Conservation (phyloP, 2,113 vertebrate species). For the Corydoras maculifer region DNA sequence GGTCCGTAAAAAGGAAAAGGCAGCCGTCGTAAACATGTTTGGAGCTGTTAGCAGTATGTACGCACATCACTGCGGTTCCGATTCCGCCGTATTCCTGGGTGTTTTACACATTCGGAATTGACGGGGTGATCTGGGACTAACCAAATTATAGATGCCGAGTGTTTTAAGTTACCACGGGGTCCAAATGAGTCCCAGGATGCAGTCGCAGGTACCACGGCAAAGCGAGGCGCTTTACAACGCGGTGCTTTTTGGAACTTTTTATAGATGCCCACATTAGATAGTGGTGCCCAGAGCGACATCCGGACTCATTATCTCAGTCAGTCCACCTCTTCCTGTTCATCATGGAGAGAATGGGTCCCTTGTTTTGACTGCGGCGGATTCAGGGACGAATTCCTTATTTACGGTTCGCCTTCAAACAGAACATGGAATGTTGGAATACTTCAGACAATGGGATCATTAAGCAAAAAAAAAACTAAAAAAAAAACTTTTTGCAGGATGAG, state of each 20-base stretch:
- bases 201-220: neutral
- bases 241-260: conserved; percentile 8
- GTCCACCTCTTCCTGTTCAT: conserved; percentile 33
- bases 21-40: neutral
- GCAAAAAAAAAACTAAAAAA: conserved; percentile 5
- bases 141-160: neutral
- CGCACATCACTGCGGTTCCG: neutral
- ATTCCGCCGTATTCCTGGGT: neutral
- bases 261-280: conserved; percentile 9
- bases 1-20: neutral
- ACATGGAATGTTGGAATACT: no score
- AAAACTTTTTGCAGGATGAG: conserved; percentile 1
- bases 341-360: conserved; percentile 28
- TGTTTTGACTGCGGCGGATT: conserved; percentile 19
- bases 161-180: neutral
- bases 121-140: neutral
- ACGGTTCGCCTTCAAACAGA: neutral
- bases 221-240: neutral
- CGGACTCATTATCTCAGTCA: conserved; percentile 23
- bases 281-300: conserved; percentile 13
- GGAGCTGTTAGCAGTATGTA: neutral
- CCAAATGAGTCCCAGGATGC: neutral
- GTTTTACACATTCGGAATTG: neutral
- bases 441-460: no score
- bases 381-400: conserved; percentile 2